These are phyloP conservation scores for Galeopterus variegatus DNA, from an alignment of 2,113 vertebrate genomes.

Conservation along the genomic window DNA sequence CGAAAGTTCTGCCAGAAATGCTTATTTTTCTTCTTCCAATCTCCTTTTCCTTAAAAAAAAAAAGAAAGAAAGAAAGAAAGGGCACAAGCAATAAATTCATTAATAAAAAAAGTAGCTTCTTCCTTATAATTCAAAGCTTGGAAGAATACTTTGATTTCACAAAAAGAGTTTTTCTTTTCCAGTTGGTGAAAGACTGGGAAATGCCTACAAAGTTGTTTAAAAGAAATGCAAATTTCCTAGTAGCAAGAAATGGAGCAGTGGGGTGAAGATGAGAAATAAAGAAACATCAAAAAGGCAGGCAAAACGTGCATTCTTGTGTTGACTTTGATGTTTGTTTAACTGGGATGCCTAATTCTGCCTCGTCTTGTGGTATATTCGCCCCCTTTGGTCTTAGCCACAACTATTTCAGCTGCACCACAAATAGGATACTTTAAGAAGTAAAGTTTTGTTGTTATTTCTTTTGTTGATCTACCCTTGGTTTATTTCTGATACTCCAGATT, in stretches of 20 bases:
- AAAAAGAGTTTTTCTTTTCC: conserved; percentile 50
- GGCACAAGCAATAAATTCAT: conserved; percentile 77
- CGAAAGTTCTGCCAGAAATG: conserved; percentile 99
- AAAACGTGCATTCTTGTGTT: conserved; percentile 37
- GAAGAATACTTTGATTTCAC: conserved; percentile 73
- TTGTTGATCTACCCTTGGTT: background rate
- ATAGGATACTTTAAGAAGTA: background rate
- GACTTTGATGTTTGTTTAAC: conserved; percentile 71
- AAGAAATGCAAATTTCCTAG: conserved; percentile 78
- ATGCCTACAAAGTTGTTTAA: conserved; percentile 71
- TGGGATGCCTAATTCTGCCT: conserved; percentile 60
- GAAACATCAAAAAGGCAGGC: conserved; percentile 63
- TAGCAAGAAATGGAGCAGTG: conserved; percentile 7
- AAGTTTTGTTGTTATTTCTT: background rate
- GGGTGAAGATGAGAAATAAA: conserved; percentile 68
- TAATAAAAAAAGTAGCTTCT: conserved; percentile 81
- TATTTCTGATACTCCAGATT: background rate
- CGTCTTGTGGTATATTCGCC: conserved; percentile 46
- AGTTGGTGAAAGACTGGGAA: conserved; percentile 64
- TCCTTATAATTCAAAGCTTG: conserved; percentile 72
- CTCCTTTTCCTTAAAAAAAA: conserved; percentile 93
- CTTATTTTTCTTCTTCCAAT: conserved; percentile 99
- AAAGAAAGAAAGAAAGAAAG: background rate
- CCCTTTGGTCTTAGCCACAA: conserved; percentile 61
- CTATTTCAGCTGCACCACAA: conserved; percentile 61